A percentile compares a stretch with the other conserved stretches of the same genome.
These are phyloP conservation scores for Entosphenus tridentatus DNA, from an alignment of 2,113 vertebrate genomes.

Conservation along the genomic window DNA sequence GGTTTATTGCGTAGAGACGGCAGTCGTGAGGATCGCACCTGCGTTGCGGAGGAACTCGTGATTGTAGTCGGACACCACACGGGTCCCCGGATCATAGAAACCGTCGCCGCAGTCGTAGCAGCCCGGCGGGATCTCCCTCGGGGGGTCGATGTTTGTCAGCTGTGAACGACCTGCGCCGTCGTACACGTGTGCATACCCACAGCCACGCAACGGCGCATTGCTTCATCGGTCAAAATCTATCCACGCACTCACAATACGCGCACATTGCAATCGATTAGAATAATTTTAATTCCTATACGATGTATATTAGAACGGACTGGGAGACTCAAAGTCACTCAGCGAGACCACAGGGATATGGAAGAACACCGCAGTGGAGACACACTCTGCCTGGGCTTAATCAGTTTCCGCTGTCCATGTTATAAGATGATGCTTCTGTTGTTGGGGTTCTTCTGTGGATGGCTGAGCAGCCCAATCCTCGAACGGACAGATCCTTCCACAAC, in stretches of 20 bases:
- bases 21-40: constrained; percentile 25
- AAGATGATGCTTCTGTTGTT: no score
- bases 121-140: constrained; percentile 35
- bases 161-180: constrained; percentile 38
- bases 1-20: constrained; percentile 15
- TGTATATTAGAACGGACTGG: not conserved
- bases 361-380: no score
- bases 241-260: not conserved
- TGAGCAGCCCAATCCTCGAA: no score
- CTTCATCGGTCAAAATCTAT: not conserved
- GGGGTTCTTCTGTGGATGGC: no score
- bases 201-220: not conserved
- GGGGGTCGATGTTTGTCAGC: constrained; percentile 41
- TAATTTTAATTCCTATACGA: not conserved
- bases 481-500: no score
- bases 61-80: constrained; percentile 34
- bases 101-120: constrained; percentile 74
- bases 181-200: constrained; percentile 9
- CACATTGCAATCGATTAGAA: not conserved
- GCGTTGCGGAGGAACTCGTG: constrained; percentile 45
- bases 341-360: no score
- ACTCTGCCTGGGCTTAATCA: no score
- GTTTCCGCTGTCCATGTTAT: no score
- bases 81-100: constrained; percentile 51
- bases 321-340: not conserved